Percentiles rank a stretch among this genome's conserved stretches.
Conservation (phyloP, 2,888 invertebrate genomes). For the Helleia helle region DNA sequence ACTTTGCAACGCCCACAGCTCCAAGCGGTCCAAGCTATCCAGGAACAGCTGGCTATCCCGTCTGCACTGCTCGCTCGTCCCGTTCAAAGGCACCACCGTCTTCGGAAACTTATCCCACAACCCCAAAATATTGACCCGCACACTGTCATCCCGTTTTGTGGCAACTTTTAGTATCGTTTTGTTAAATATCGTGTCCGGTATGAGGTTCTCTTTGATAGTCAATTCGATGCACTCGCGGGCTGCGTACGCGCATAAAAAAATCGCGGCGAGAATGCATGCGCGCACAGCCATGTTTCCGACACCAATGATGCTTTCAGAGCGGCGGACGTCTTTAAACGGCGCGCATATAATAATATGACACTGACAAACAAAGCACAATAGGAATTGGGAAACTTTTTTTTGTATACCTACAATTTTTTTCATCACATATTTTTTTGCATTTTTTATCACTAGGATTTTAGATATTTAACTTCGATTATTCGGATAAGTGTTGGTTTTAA, state of each 20-base stretch:
- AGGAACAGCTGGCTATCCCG: conserved; percentile 50
- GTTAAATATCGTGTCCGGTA: conserved; percentile 45
- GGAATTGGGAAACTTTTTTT: conserved; percentile 23
- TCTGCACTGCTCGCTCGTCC: conserved; percentile 59
- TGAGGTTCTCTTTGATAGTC: conserved; percentile 42
- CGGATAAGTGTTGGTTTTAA: too few relatives aligned
- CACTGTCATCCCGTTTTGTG: conserved; percentile 42
- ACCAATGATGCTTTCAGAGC: conserved; percentile 42
- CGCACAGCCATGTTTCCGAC: conserved; percentile 53
- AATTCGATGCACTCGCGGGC: conserved; percentile 60
- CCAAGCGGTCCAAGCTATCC: conserved; percentile 49
- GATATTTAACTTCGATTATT: too few relatives aligned
- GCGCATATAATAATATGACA: conserved; percentile 24
- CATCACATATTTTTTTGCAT: neutral
- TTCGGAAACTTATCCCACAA: conserved; percentile 57
- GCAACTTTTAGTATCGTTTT: conserved; percentile 43
- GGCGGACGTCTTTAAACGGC: conserved; percentile 19
- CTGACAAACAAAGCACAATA: conserved; percentile 22
- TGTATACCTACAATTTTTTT: neutral
- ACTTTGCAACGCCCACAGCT: conserved; percentile 74
- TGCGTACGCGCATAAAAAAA: conserved; percentile 30
- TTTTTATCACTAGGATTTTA: too few relatives aligned
- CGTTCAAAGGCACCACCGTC: conserved; percentile 57
- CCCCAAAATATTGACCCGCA: conserved; percentile 41
- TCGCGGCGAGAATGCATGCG: conserved; percentile 43